Evolutionary conservation across 2,113 vertebrate genomes (phyloP), one percentile per base, ranked within the genome.

Genomic region (Syngnathoides biaculeatus): DNA sequence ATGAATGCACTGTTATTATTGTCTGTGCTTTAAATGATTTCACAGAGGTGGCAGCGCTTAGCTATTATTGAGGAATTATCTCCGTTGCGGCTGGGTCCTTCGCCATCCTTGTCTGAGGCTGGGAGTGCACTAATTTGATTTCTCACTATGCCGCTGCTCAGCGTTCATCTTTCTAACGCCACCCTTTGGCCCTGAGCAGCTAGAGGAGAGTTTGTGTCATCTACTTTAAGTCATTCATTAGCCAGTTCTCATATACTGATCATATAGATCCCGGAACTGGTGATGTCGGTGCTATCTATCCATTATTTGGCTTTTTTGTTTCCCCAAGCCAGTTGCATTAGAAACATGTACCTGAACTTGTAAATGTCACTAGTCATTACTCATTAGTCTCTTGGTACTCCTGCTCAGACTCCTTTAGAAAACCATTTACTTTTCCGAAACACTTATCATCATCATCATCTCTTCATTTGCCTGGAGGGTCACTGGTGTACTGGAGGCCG

Each of bases 121-220:
- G 89, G 91, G 92, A 92, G 92, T 92, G 93, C 89, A 93, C 93
- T 95, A 92, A 95, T 95, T 95, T 94, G 93, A 95, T 96, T 95
- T 95, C 86, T 72, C 83, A 71, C 89, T 81, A 72, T 75, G 86
- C 79, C 60, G 30, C 22, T 87, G 87, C 89, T 89, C 81, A 90
- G 69, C 82, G 79, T 92, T 94, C 88, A 91, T 93, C 91, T 92
- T 90, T 90, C 88, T 83, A 83, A 87, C 88, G 88, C 89, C 87
- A 89, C 85, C 78, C 70, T 84, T 80, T 82, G 81, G 81, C 83
- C 90, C 86, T 80, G 74, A 90, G 87, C 89, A 87, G 87, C 84
- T 84, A 82, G 80, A 22, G 48, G 9, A 11, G 20, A 78, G 26
- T 57, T 57, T 57, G 26, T 8, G 30, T 57, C 55, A 30, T 57